phyloP scores from a whole-genome alignment of 2,888 invertebrate genomes.

The Hemicrepidius hirtus region DNA sequence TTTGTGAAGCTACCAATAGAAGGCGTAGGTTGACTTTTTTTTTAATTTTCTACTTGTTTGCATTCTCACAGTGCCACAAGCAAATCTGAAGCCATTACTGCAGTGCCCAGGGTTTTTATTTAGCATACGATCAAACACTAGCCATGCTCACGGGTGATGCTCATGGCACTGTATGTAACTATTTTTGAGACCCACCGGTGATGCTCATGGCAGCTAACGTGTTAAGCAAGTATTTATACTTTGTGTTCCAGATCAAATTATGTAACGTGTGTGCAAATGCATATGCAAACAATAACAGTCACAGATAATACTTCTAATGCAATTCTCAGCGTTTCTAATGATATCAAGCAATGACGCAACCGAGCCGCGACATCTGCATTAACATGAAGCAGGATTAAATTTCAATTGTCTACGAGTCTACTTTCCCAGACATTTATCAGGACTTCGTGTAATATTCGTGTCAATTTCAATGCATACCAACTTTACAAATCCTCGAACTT shows the following conservation, averaged over 20 bases:
- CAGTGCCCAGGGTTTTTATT: no score
- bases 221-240: no score
- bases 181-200: no score
- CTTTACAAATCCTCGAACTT: constrained; percentile 4
- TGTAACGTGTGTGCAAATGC: constrained; percentile 8
- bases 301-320: constrained; percentile 14
- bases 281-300: constrained; percentile 23
- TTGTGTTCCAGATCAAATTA: not conserved
- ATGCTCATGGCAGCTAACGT: no score
- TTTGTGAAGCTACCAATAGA: no score
- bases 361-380: constrained; percentile 30
- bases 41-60: no score
- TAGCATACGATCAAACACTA: no score
- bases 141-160: no score
- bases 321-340: constrained; percentile 28
- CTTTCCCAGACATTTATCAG: constrained; percentile 27
- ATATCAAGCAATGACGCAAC: constrained; percentile 26
- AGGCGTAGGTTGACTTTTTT: no score
- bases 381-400: constrained; percentile 23
- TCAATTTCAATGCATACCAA: constrained; percentile 23
- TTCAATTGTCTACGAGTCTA: constrained; percentile 16
- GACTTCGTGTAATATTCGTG: constrained; percentile 10
- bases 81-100: no score
- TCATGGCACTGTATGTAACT: no score
- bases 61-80: no score